Base-by-base conservation (phyloP, 2,113 vertebrate species). In the Platycercus adscitus region DNA sequence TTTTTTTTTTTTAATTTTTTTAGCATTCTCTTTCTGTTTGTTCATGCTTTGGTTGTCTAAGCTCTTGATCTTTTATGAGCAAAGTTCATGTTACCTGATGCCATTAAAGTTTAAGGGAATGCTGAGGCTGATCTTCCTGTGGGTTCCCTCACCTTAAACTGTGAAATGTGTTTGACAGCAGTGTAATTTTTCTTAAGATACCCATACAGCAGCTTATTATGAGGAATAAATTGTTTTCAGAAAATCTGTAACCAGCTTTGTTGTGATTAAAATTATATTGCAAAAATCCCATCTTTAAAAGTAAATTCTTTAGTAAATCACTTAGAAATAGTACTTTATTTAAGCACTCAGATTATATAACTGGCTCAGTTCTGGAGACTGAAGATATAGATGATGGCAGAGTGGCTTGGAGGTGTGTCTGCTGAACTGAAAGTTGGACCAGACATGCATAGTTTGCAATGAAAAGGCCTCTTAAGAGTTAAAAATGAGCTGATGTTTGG, bases 31-130 rank as follows among this genome's bases (percentile, higher is more conserved):
- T 87, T 71, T 52, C 6, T n/a, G 26, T 75, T 81, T 78, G 55
- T 43, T 86, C 4, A 8, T 91, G 20, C 8, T 2, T 7, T 91
- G 14, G 31, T 84, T 93, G 20, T 44, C 31, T 60, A 64, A 55
- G n/a, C 9, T 81, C 69, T 87, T 69, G 44, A 69, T 89, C 84
- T 89, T 85, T 46, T 23, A 9, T 43, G 35, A 95, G 43, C 13
- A 46, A 69, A 56, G n/a, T 70, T 92, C 19, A 7, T 60, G 5
- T 63, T 46, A 26, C 43, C 39, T 72, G n/a, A n/a, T 87, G 56
- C 24, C 5, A 8, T 58, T 75, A 37, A 89, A 79, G 28, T 33
- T 69, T 64, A 43, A 85, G 33, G 52, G 24, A 52, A 69, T 53
- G 39, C 49, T 58, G 60, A 84, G 43, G 17, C 29, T 72, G 35